Percentiles rank a stretch among this genome's conserved stretches.
Conservation (phyloP, 2,113 vertebrate species). For the Sander vitreus region DNA sequence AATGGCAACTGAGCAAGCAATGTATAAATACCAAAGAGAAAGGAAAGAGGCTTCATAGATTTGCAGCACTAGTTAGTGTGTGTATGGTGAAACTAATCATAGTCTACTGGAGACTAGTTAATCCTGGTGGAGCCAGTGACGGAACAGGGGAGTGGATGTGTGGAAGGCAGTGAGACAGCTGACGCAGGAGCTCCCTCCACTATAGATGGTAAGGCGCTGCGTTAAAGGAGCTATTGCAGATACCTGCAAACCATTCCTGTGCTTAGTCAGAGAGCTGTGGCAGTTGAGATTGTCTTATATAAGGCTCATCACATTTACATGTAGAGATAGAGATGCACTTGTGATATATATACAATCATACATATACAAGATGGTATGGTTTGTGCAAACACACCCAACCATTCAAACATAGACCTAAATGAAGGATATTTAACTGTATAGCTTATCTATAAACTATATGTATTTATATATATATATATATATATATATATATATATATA, state of each 20-base stretch:
- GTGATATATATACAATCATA: constrained; percentile 41
- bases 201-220: constrained; percentile 16
- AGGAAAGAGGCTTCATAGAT: constrained; percentile 35
- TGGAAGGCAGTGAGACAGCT: constrained; percentile 83
- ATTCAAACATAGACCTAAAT: constrained; percentile 44
- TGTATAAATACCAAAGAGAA: constrained; percentile 21
- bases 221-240: constrained; percentile 41
- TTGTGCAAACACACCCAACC: constrained; percentile 34
- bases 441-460: constrained; percentile 49
- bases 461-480: background rate
- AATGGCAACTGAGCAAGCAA: background rate
- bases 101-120: constrained; percentile 47
- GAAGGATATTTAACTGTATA: constrained; percentile 40
- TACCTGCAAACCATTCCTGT: constrained; percentile 61
- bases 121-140: constrained; percentile 53
- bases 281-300: constrained; percentile 75
- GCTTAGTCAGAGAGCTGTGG: constrained; percentile 65
- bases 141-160: constrained; percentile 17
- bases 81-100: constrained; percentile 46
- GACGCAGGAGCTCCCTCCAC: constrained; percentile 59
- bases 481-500: constrained; percentile 29
- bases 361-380: constrained; percentile 8
- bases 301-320: constrained; percentile 61
- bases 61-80: constrained; percentile 45
- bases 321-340: constrained; percentile 45